Evolutionary conservation across 2,113 vertebrate species (phyloP).

Genomic region (Illadopsis cleaveri): DNA sequence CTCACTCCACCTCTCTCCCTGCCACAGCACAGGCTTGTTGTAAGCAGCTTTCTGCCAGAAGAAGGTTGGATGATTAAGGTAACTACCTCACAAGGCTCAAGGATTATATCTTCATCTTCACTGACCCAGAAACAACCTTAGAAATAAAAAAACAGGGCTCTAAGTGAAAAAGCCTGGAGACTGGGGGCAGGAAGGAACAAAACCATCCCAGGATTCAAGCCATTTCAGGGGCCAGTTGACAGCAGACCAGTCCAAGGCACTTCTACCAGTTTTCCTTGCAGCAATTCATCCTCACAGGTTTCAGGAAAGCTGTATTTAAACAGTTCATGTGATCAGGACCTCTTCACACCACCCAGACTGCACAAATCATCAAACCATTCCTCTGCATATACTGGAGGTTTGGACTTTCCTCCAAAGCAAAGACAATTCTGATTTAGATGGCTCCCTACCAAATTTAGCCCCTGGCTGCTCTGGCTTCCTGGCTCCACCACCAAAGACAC

Average conservation of each 20-base stretch:
- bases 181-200: neutral
- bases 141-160: neutral
- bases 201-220: neutral
- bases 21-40: neutral
- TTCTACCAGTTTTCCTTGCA: neutral
- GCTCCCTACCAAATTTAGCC: neutral
- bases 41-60: conserved; percentile 65
- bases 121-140: conserved; percentile 37
- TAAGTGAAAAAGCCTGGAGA: neutral
- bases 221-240: neutral
- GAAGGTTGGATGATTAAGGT: conserved; percentile 57
- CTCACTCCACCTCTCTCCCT: neutral
- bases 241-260: neutral
- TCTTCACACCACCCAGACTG: neutral
- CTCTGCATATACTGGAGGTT: neutral
- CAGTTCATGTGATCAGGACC: neutral
- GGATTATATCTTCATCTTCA: conserved; percentile 45
- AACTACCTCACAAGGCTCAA: conserved; percentile 31
- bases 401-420: neutral
- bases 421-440: neutral
- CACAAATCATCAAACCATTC: neutral
- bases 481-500: rapidly evolving
- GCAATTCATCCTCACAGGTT: neutral
- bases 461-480: neutral
- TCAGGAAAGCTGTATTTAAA: neutral